Conservation (phyloP, 2,797 vertebrate genomes). For the Geotrypetes seraphini region DNA sequence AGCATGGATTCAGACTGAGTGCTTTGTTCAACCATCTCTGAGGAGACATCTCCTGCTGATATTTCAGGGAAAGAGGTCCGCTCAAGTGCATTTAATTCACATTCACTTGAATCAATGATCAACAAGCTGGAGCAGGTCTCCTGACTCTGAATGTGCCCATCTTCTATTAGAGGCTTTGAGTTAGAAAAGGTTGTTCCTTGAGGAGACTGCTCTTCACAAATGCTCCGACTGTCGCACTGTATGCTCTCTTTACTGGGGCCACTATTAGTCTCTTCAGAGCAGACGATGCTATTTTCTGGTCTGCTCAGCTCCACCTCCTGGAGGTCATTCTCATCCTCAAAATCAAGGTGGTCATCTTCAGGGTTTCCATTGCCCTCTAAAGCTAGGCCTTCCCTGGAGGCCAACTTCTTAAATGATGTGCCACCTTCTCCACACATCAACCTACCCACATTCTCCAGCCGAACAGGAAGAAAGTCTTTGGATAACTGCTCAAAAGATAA, state of each 20-base stretch:
- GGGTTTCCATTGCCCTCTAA: constrained; percentile 22
- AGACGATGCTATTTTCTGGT: constrained; percentile 9
- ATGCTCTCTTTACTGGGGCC: neutral
- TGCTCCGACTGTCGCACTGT: neutral
- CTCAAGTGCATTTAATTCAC: neutral
- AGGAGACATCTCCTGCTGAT: neutral
- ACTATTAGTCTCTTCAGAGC: constrained; percentile 3
- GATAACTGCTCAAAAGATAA: constrained; percentile 24
- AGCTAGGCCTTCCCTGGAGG: constrained; percentile 17
- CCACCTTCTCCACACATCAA: constrained; percentile 14
- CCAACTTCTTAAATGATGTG: constrained; percentile 10
- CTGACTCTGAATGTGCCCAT: neutral
- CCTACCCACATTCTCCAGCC: constrained; percentile 4
- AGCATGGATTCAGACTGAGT: constrained; percentile 44
- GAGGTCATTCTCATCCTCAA: constrained; percentile 28
- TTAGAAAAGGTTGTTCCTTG: neutral
- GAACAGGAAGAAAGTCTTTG: neutral
- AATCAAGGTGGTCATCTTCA: constrained; percentile 17
- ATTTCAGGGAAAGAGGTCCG: neutral
- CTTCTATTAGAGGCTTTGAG: neutral
- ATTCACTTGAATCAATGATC: constrained; percentile 9
- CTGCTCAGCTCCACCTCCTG: neutral
- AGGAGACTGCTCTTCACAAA: neutral
- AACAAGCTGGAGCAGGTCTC: constrained; percentile 16
- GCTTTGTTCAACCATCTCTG: neutral